Evolutionary conservation across 2,888 invertebrate species (phyloP).

Genomic region (Tipula unca): DNA sequence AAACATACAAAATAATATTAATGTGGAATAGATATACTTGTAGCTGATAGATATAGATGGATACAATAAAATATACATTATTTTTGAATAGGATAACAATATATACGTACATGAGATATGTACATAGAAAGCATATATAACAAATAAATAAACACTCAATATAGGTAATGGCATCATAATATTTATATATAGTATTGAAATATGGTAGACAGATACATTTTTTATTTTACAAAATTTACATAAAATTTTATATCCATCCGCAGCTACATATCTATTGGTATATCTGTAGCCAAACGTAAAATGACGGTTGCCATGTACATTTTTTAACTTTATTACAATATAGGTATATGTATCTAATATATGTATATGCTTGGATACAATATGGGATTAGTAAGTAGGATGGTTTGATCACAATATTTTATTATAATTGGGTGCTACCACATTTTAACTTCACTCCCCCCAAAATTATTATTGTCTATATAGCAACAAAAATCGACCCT

Average conservation of each 20-base stretch:
- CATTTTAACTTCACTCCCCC: background rate
- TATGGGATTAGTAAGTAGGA: background rate
- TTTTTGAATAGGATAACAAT: background rate
- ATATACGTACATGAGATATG: background rate
- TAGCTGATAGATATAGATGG: background rate
- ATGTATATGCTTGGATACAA: background rate
- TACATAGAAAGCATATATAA: background rate
- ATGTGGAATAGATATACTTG: background rate
- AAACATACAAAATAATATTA: background rate
- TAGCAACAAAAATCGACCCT: background rate
- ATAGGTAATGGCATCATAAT: background rate
- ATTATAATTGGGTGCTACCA: background rate
- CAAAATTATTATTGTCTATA: background rate
- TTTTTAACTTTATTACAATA: background rate
- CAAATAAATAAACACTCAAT: constrained; percentile 8
- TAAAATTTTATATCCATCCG: background rate
- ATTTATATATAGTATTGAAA: background rate
- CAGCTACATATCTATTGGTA: background rate
- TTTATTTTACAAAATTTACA: background rate
- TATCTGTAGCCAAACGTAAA: background rate
- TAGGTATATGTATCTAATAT: too few relatives aligned
- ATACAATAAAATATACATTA: background rate
- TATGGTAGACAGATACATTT: background rate
- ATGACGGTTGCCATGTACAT: background rate
- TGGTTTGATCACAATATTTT: background rate